Percentiles rank a stretch among this genome's conserved stretches.
These are phyloP conservation scores for Tholera decimalis DNA, from an alignment of 2,888 invertebrate genomes.

Conservation along the genomic window DNA sequence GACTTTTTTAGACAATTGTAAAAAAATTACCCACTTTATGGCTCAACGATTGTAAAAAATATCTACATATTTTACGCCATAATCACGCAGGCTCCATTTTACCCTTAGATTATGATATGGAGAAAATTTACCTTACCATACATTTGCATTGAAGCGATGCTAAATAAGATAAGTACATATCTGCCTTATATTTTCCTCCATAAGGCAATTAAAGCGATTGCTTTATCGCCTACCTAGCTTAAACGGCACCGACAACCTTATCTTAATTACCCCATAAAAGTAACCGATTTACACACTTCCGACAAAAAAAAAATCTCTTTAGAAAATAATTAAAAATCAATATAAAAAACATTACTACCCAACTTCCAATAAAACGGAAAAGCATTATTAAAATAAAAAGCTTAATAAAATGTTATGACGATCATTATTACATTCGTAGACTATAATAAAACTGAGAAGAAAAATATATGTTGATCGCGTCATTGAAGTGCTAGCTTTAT, in stretches of 20 bases:
- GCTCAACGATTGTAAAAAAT: background rate
- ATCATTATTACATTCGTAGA: slow-evolving; percentile 40
- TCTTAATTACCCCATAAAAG: slow-evolving; percentile 60
- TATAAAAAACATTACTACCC: slow-evolving; percentile 53
- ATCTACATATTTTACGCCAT: background rate
- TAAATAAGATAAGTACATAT: slow-evolving; percentile 45
- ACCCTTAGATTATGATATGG: slow-evolving; percentile 14
- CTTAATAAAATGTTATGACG: slow-evolving; percentile 44
- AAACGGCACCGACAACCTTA: slow-evolving; percentile 47
- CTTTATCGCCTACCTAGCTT: slow-evolving; percentile 51
- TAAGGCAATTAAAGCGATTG: slow-evolving; percentile 49
- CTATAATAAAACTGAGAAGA: slow-evolving; percentile 37
- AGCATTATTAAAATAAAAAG: slow-evolving; percentile 46
- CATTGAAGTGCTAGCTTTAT: slow-evolving; percentile 34
- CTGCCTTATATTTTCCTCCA: slow-evolving; percentile 43
- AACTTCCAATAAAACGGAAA: slow-evolving; percentile 42
- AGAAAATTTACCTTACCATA: slow-evolving; percentile 12
- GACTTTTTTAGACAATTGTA: background rate
- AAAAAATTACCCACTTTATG: background rate
- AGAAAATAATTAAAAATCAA: slow-evolving; percentile 59
- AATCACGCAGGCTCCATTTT: background rate
- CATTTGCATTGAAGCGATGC: slow-evolving; percentile 23
- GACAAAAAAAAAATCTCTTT: slow-evolving; percentile 33
- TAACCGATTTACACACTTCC: slow-evolving; percentile 36
- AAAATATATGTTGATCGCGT: slow-evolving; percentile 29